These are phyloP conservation scores for Kryptolebias ocellatus DNA, from an alignment of 2,797 vertebrate species.

Conservation along the genomic window DNA sequence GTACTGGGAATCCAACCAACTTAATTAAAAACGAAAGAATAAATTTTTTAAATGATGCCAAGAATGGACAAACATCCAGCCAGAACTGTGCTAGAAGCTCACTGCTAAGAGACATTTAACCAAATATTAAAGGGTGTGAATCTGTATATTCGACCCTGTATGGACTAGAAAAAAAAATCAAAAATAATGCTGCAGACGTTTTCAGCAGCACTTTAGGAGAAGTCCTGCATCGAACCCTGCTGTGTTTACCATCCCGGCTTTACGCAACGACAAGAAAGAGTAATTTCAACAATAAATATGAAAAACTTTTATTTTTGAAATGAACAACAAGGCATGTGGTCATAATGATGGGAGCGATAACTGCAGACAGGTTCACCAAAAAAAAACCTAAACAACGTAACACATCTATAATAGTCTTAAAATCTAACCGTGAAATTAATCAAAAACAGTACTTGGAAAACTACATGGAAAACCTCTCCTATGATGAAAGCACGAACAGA, in stretches of 20 bases:
- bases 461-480: conserved; percentile 49
- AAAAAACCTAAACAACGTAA: conserved; percentile 39
- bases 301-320: conserved; percentile 76
- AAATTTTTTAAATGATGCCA: too few species aligned
- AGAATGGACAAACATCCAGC: too few species aligned
- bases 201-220: too few species aligned
- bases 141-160: too few species aligned
- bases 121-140: too few species aligned
- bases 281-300: conserved; percentile 34
- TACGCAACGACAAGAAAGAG: neutral
- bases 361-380: conserved; percentile 61
- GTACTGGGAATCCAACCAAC: too few species aligned
- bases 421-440: conserved; percentile 29
- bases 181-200: too few species aligned
- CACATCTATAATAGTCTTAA: conserved; percentile 21
- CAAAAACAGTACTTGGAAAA: conserved; percentile 47
- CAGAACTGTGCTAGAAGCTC: too few species aligned
- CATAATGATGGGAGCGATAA: conserved; percentile 61
- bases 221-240: too few species aligned
- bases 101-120: too few species aligned
- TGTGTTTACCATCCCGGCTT: neutral
- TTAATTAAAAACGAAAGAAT: too few species aligned
- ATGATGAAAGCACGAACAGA: conserved; percentile 31
- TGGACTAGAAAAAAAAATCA: too few species aligned
- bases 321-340: conserved; percentile 62